Conservation (phyloP, 37 sponge, comb jelly and placozoan genomes). For the Oscarella lobularis region DNA sequence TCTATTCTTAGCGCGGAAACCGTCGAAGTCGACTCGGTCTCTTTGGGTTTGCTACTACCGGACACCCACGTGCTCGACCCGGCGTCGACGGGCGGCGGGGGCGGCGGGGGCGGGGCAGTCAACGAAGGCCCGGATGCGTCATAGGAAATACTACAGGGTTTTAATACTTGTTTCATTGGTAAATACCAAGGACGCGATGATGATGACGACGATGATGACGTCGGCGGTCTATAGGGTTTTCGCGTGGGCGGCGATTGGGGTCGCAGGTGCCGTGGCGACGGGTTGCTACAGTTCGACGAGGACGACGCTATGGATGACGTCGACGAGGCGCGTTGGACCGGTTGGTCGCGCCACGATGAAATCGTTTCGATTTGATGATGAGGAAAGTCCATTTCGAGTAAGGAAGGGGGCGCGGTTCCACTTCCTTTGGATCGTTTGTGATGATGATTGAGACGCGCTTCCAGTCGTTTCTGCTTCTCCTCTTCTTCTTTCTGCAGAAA, state of each 20-base stretch:
- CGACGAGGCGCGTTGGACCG: neutral
- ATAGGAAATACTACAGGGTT: neutral
- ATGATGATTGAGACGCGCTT: neutral
- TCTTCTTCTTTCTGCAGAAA: neutral
- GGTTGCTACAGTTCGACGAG: neutral
- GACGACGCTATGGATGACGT: neutral
- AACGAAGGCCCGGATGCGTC: neutral
- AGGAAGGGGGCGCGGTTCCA: neutral
- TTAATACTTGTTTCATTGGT: neutral
- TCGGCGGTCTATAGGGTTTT: neutral
- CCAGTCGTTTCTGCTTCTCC: neutral
- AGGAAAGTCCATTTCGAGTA: neutral
- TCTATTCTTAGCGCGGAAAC: no score
- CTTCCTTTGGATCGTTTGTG: neutral
- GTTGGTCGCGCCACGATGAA: neutral
- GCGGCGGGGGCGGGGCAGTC: no score
- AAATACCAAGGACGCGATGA: neutral
- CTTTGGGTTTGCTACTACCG: neutral
- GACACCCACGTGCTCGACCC: neutral
- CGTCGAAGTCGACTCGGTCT: neutral
- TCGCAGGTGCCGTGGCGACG: neutral
- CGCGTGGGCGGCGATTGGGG: neutral
- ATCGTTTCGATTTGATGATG: neutral
- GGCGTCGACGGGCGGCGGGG: no score
- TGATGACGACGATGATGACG: neutral